Percentiles rank a stretch among this genome's conserved stretches.
Evolutionary conservation across 64 coral and sea anemone genomes (phyloP).

Genomic region (Orbicella faveolata): DNA sequence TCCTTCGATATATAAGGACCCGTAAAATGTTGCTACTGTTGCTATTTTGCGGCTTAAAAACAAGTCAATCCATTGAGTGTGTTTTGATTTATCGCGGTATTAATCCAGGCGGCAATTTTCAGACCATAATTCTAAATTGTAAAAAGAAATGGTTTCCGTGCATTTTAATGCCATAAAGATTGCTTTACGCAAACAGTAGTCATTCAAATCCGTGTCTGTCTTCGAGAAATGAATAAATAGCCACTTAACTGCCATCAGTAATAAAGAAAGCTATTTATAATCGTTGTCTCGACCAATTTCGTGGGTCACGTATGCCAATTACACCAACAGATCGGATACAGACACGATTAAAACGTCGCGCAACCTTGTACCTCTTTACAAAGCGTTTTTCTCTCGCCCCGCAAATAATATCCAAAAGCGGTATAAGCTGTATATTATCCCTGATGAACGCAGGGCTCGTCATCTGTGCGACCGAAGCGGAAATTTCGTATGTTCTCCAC

Average conservation of each 20-base stretch:
- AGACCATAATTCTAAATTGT: too few species aligned
- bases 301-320: constrained; percentile 7
- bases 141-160: too few species aligned
- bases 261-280: constrained; percentile 25
- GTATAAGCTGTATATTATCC: neutral
- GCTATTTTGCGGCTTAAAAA: too few species aligned
- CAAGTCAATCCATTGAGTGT: too few species aligned
- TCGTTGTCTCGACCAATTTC: neutral
- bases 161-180: too few species aligned
- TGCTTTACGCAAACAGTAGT: too few species aligned
- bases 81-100: too few species aligned
- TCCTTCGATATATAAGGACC: too few species aligned
- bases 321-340: neutral
- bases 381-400: neutral
- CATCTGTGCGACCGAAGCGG: neutral
- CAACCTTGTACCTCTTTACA: neutral
- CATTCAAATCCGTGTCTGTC: constrained; percentile 17
- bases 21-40: too few species aligned
- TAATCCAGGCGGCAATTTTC: too few species aligned
- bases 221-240: constrained; percentile 21
- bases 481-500: neutral
- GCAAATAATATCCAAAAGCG: neutral
- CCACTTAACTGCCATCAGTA: constrained; percentile 37
- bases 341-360: neutral
- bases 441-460: neutral